Percentiles rank a stretch among this genome's conserved stretches.
Evolutionary conservation across 2,113 vertebrate species (phyloP).

Genomic region (Merops nubicus): DNA sequence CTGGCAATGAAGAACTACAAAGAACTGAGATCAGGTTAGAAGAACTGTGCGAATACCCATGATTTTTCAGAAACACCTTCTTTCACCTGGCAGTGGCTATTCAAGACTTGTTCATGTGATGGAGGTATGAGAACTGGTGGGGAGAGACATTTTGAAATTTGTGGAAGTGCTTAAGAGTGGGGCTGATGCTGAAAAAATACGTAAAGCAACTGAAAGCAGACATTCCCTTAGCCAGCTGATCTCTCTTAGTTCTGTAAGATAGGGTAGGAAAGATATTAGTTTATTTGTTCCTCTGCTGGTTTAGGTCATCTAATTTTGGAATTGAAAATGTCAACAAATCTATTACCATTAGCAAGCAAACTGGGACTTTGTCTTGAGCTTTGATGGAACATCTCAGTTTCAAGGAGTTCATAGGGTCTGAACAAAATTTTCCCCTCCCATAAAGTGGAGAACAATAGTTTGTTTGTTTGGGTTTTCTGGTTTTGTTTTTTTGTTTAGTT

Average conservation of each 20-base stretch:
- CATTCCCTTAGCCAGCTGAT: not conserved
- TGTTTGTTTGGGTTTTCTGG: not conserved
- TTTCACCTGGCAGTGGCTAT: not conserved
- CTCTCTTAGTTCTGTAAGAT: not conserved
- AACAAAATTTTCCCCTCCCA: not conserved
- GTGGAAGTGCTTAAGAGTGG: not conserved
- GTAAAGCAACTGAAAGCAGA: not conserved
- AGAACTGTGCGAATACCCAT: not conserved
- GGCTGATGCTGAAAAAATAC: not conserved
- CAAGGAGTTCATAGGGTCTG: not conserved
- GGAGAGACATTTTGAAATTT: not conserved
- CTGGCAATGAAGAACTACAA: slow-evolving; percentile 51
- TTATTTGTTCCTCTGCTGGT: not conserved
- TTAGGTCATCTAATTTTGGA: not conserved
- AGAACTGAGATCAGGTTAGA: not conserved
- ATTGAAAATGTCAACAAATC: not conserved
- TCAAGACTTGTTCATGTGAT: not conserved
- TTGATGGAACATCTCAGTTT: not conserved
- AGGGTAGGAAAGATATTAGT: not conserved
- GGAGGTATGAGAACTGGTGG: not conserved
- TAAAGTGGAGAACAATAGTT: not conserved
- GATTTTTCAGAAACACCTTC: not conserved
- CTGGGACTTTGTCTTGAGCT: not conserved
- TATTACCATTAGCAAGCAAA: not conserved
- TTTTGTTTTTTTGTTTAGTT: not conserved